phyloP scores from a whole-genome alignment of 2,113 vertebrate species.

The Brachypteracias leptosomus region DNA sequence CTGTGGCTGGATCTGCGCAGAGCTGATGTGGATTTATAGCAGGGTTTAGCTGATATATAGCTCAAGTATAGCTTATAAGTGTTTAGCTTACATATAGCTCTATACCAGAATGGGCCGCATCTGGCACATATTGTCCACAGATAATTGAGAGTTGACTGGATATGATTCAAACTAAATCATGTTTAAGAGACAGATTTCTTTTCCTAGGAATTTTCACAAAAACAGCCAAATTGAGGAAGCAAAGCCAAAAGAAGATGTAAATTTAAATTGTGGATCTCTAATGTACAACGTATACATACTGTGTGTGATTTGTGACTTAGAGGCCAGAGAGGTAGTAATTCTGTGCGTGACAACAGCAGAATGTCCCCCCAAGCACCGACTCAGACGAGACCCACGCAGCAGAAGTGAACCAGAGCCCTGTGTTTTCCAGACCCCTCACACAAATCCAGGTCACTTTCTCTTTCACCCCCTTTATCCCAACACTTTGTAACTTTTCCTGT shows the following conservation, averaged over 20 bases:
- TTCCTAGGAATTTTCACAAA: background rate
- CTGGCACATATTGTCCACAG: background rate
- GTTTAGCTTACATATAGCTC: background rate
- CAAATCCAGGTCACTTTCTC: background rate
- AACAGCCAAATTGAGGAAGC: background rate
- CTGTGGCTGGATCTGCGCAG: background rate
- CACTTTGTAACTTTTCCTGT: background rate
- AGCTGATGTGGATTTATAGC: background rate
- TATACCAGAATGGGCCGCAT: background rate
- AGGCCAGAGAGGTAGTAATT: background rate
- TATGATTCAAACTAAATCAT: background rate
- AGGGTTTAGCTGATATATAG: background rate
- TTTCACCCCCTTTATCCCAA: background rate
- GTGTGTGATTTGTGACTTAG: background rate
- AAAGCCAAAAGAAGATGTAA: background rate
- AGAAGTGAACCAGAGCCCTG: background rate
- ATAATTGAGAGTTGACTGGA: background rate
- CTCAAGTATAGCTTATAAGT: background rate
- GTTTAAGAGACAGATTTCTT: background rate
- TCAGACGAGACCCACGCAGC: background rate
- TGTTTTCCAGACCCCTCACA: background rate
- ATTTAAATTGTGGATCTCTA: background rate
- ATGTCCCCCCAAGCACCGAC: background rate
- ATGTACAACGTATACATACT: background rate
- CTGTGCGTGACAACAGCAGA: background rate